Percentiles rank a stretch among this genome's conserved stretches.
Evolutionary conservation across 2,797 vertebrate species (phyloP).

Genomic region (Hyperoplus lanceolatus): DNA sequence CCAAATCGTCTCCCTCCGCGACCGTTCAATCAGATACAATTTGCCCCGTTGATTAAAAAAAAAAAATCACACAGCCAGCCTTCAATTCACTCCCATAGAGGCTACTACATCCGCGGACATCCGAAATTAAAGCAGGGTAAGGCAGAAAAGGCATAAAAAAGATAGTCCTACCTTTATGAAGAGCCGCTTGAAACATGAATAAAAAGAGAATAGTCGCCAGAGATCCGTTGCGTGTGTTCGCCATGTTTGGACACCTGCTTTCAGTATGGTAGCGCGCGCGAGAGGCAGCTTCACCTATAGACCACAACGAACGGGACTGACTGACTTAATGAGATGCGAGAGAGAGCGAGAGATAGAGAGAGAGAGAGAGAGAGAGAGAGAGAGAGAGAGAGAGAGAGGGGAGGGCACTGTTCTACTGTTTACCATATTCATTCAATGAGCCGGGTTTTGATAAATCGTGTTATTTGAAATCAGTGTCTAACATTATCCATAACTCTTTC

Average conservation of each 20-base stretch:
- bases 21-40: constrained; percentile 16
- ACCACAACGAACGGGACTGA: constrained; percentile 63
- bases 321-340: constrained; percentile 80
- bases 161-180: constrained; percentile 89
- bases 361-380: too few species aligned
- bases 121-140: constrained; percentile 22
- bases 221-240: constrained; percentile 89
- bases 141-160: not conserved
- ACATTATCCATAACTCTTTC: not conserved
- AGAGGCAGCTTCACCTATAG: constrained; percentile 83
- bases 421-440: constrained; percentile 34
- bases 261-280: constrained; percentile 87
- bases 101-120: constrained; percentile 25
- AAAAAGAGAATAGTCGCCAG: constrained; percentile 89
- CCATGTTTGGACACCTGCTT: constrained; percentile 96
- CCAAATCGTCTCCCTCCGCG: constrained; percentile 39
- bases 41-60: constrained; percentile 22
- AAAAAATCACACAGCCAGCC: too few species aligned
- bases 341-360: not conserved
- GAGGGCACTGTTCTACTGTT: constrained; percentile 53
- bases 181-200: constrained; percentile 88
- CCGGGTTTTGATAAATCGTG: constrained; percentile 5
- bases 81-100: not conserved
- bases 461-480: not conserved
- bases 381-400: constrained; percentile 10